A percentile compares a stretch with the other conserved stretches of the same genome.
Evolutionary conservation across 2,113 vertebrate genomes (phyloP).

Genomic region (Leuciscus idus): DNA sequence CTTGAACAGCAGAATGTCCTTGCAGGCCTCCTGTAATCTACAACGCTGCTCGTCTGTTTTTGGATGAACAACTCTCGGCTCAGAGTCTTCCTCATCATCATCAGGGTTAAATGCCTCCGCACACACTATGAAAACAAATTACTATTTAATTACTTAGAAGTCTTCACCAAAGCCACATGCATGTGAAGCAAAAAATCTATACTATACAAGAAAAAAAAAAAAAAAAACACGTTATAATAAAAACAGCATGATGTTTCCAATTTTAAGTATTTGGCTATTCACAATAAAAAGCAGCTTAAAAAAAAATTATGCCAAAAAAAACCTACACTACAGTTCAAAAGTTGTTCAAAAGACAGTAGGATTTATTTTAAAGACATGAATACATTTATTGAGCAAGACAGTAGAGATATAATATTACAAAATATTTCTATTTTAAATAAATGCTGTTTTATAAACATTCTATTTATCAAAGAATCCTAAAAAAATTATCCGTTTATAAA

Average conservation of each 20-base stretch:
- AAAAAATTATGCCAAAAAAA: neutral
- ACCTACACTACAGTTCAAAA: no score
- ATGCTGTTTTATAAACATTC: no score
- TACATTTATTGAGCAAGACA: neutral
- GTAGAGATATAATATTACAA: neutral
- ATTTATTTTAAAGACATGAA: neutral
- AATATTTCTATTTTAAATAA: neutral
- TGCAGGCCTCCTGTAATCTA: slow-evolving; percentile 95
- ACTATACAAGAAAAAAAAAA: neutral
- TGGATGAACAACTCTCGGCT: slow-evolving; percentile 93
- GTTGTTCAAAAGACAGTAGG: no score
- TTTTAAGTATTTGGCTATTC: neutral
- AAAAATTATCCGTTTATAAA: no score
- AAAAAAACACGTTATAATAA: neutral
- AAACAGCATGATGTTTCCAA: neutral
- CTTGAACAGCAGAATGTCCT: slow-evolving; percentile 97
- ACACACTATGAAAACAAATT: slow-evolving; percentile 80
- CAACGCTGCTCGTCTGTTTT: slow-evolving; percentile 97
- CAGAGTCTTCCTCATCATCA: slow-evolving; percentile 96
- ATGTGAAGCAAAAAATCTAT: neutral
- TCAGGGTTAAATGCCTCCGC: slow-evolving; percentile 96
- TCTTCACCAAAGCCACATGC: neutral
- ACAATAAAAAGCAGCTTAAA: neutral
- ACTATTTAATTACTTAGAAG: neutral
- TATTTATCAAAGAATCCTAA: no score